These are phyloP conservation scores for Eurois occulta DNA, from an alignment of 2,888 invertebrate species.

Conservation along the genomic window DNA sequence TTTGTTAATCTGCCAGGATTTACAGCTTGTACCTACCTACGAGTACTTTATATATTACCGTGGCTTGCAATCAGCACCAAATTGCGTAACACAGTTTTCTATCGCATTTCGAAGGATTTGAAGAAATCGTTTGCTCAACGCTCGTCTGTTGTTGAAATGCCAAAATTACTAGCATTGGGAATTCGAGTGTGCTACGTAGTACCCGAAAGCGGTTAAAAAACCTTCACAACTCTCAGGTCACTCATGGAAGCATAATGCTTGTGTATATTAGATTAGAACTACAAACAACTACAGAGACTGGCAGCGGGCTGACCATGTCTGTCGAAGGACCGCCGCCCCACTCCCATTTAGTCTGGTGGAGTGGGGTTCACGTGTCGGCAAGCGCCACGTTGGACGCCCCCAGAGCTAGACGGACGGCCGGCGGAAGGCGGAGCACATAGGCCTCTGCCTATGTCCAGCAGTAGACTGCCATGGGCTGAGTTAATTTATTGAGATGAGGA, in stretches of 20 bases:
- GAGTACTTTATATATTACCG: not conserved
- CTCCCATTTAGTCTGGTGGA: no score
- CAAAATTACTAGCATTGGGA: not conserved
- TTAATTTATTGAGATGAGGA: not conserved
- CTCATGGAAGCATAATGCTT: not conserved
- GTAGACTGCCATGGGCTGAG: not conserved
- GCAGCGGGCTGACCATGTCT: not conserved
- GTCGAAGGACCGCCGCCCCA: no score
- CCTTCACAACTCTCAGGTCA: not conserved
- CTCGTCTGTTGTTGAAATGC: not conserved
- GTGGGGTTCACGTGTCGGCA: no score
- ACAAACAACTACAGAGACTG: not conserved
- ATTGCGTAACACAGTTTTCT: not conserved
- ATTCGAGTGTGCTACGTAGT: not conserved
- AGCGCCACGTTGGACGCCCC: no score
- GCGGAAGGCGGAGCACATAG: not conserved
- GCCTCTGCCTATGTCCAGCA: not conserved
- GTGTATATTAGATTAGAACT: not conserved
- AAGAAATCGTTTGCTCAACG: not conserved
- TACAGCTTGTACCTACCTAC: no score
- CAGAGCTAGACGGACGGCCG: not conserved
- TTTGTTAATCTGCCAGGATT: slow-evolving; percentile 3
- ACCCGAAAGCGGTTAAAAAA: not conserved
- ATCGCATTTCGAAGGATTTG: not conserved
- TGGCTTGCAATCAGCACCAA: not conserved